phyloP scores from a whole-genome alignment of 2,888 invertebrate genomes.

The Steromphala cineraria region DNA sequence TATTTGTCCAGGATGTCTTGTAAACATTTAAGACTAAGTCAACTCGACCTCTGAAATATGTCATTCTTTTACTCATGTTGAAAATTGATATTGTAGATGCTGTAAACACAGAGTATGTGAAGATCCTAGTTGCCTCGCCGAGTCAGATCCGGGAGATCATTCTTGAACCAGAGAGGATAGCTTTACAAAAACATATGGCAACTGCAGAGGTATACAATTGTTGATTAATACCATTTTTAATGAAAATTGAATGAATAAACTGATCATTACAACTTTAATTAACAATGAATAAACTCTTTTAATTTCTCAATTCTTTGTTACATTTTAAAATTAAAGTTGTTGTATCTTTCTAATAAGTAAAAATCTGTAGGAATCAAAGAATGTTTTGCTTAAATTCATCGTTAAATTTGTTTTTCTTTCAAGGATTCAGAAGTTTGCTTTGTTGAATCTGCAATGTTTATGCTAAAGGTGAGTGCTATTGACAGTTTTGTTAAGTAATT shows the following conservation, averaged over 20 bases:
- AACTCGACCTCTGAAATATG: background rate
- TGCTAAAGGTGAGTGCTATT: slow-evolving; percentile 50
- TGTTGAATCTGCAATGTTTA: slow-evolving; percentile 86
- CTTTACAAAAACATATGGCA: slow-evolving; percentile 79
- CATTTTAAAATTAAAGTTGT: too few relatives aligned
- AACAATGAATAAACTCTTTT: too few relatives aligned
- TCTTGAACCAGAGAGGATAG: slow-evolving; percentile 84
- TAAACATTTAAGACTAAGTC: too few relatives aligned
- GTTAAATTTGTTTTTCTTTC: slow-evolving; percentile 29
- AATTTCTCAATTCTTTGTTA: too few relatives aligned
- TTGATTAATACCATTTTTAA: too few relatives aligned
- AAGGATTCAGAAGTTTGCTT: slow-evolving; percentile 86
- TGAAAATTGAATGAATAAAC: too few relatives aligned
- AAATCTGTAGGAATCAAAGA: too few relatives aligned
- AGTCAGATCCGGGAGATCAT: slow-evolving; percentile 76
- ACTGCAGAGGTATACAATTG: slow-evolving; percentile 75
- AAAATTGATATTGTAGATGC: slow-evolving; percentile 49
- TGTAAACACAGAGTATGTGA: slow-evolving; percentile 74
- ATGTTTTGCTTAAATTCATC: background rate
- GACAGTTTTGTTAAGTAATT: too few relatives aligned
- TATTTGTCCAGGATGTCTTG: too few relatives aligned
- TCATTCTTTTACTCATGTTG: background rate
- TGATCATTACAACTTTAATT: too few relatives aligned
- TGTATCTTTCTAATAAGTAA: too few relatives aligned
- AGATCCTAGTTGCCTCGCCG: slow-evolving; percentile 79